A percentile compares a stretch with the other conserved stretches of the same genome.
Evolutionary conservation across 2,113 vertebrate species (phyloP).

Genomic region (Pagrus major): DNA sequence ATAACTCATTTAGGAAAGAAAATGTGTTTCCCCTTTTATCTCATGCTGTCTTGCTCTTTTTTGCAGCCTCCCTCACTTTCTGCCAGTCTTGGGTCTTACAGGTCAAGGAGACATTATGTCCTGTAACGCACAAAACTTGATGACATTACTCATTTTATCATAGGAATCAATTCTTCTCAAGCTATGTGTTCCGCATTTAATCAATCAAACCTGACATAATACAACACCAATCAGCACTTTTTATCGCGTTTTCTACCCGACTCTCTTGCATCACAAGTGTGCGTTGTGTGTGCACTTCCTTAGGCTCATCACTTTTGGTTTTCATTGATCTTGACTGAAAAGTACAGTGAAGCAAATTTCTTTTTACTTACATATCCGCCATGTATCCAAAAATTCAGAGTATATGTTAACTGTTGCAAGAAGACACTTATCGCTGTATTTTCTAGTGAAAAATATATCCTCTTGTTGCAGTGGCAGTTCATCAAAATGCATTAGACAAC

Average conservation of each 20-base stretch:
- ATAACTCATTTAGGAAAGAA: conserved; percentile 7
- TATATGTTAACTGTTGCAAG: background rate
- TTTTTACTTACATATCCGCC: background rate
- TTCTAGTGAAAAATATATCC: background rate
- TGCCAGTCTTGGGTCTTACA: background rate
- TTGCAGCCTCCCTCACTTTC: background rate
- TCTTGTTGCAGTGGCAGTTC: background rate
- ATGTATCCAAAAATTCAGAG: background rate
- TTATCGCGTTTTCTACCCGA: background rate
- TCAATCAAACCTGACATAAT: conserved; percentile 51
- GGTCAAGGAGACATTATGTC: conserved; percentile 34
- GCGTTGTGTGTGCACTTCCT: background rate
- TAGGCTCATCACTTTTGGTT: background rate
- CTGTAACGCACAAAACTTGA: conserved; percentile 5
- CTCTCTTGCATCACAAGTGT: background rate
- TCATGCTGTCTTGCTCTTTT: background rate
- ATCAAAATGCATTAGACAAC: background rate
- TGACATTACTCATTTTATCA: conserved; percentile 42
- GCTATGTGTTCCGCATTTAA: conserved; percentile 21
- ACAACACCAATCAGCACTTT: conserved; percentile 29
- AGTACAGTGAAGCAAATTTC: background rate
- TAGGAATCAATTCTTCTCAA: conserved; percentile 20
- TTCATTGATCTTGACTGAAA: background rate
- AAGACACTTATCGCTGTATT: background rate
- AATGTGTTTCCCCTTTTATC: conserved; percentile 9